Evolutionary conservation across 1,140 invertebrate genomes (phyloP), one percentile per base, ranked within the genome.

Genomic region (Thaumatotibia leucotreta): DNA sequence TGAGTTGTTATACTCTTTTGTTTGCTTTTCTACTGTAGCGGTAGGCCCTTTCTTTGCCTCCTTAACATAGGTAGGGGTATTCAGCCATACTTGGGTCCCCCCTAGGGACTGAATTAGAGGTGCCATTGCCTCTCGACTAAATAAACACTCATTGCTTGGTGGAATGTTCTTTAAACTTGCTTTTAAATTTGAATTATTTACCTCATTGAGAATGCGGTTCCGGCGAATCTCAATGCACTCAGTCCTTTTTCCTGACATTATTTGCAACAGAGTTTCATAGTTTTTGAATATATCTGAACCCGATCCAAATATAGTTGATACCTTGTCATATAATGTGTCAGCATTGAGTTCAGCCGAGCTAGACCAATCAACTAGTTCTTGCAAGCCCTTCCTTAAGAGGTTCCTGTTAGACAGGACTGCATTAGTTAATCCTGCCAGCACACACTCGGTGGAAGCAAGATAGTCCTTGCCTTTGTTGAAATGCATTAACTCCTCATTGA

Each of bases 71-170:
- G 10, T 27, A 24, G 69, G 79, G 20, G 63, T 69, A n/a, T 71
- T 72, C 9, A 79, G 58, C 71, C 74, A 79, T 5, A 31, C 20
- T 52, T 74, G 71, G 0, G 74, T 2, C 4, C 73, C 74, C 10
- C 76, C 76, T 27, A 79, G 45, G 10, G 75, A 77, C 58, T 77
- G 71, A 1, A 79, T 69, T 1, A 79, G 61, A n/a, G 73, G 65
- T 10, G 45, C 22, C 6, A 75, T 64, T 10, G 70, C 71, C 10
- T 70, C 69, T 39, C 75, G 72, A 27, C 58, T 65, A 62, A 81
- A 81, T 0, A 81, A 49, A 32, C 74, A 70, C 6, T 78, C 70
- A 1, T 62, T 11, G 32, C 66, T 76, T 9, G 73, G 73, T 10
- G 79, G 75, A 22, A 79, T 54, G 17, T 67, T 66, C 0, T 61